phyloP scores from a whole-genome alignment of 2,888 invertebrate genomes.

The Helicoverpa assulta region DNA sequence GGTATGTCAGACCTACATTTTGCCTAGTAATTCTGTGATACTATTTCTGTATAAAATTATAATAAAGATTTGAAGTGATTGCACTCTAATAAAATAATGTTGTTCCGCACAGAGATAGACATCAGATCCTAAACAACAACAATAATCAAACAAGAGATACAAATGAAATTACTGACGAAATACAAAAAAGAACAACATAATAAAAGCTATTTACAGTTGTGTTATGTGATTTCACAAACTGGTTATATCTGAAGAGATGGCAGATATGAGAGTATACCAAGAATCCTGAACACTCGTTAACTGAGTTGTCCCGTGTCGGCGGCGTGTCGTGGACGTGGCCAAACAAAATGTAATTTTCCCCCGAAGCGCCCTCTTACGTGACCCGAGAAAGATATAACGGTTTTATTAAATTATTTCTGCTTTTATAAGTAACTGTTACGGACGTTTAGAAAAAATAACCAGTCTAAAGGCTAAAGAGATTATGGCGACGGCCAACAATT shows the following conservation, averaged over 20 bases:
- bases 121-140: slow-evolving; percentile 12
- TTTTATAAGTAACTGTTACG: slow-evolving; percentile 83
- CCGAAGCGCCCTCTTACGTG: slow-evolving; percentile 88
- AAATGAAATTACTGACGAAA: slow-evolving; percentile 44
- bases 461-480: slow-evolving; percentile 78
- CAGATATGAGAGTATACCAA: slow-evolving; percentile 85
- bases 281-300: slow-evolving; percentile 88
- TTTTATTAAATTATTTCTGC: slow-evolving; percentile 89
- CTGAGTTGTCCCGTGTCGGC: slow-evolving; percentile 87
- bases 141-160: slow-evolving; percentile 26
- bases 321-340: slow-evolving; percentile 81
- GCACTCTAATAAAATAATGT: no score
- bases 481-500: slow-evolving; percentile 71
- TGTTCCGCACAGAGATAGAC: neutral
- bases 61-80: no score
- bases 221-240: slow-evolving; percentile 65
- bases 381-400: slow-evolving; percentile 88
- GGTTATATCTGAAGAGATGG: slow-evolving; percentile 77
- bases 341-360: slow-evolving; percentile 89
- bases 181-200: slow-evolving; percentile 51
- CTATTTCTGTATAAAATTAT: no score
- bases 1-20: no score
- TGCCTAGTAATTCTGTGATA: no score
- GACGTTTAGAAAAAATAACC: slow-evolving; percentile 81
- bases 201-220: slow-evolving; percentile 60